Percentiles rank a stretch among this genome's conserved stretches.
phyloP scores from a whole-genome alignment of 2,888 invertebrate genomes.

The Leptothorax acervorum region DNA sequence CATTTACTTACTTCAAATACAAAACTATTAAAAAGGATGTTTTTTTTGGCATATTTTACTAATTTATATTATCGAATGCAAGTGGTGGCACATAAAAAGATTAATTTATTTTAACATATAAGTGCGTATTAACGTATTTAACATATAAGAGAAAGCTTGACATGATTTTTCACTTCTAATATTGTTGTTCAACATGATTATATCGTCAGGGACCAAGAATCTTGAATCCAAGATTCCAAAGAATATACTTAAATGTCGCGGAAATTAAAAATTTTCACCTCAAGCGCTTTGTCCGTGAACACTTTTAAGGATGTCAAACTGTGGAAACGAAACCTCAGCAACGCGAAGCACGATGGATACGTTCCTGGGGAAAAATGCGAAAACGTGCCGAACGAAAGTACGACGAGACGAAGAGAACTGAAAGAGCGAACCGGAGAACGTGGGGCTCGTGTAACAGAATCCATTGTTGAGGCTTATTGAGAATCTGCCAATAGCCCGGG shows the following conservation, averaged over 20 bases:
- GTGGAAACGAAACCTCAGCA: slow-evolving; percentile 31
- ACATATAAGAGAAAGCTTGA: background rate
- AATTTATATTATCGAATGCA: background rate
- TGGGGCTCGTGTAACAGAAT: slow-evolving; percentile 71
- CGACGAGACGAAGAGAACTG: slow-evolving; percentile 49
- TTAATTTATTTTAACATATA: background rate
- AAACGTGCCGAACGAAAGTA: slow-evolving; percentile 48
- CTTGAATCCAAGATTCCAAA: background rate
- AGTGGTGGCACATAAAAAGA: background rate
- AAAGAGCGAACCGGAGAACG: slow-evolving; percentile 57
- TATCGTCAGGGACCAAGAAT: background rate
- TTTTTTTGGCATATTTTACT: too few relatives aligned
- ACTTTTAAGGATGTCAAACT: slow-evolving; percentile 37
- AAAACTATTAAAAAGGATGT: background rate
- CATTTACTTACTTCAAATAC: too few relatives aligned
- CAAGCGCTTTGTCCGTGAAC: background rate
- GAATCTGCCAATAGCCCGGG: slow-evolving; percentile 77
- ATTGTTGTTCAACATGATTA: background rate
- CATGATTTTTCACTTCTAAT: background rate
- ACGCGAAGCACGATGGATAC: slow-evolving; percentile 41
- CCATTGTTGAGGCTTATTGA: slow-evolving; percentile 79
- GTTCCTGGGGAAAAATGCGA: slow-evolving; percentile 46
- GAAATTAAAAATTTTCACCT: slow-evolving; percentile 8
- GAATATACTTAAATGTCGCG: background rate
- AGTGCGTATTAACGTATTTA: too few relatives aligned